Evolutionary conservation across 2,113 vertebrate species (phyloP).

Genomic region (Meleagris gallopavo): DNA sequence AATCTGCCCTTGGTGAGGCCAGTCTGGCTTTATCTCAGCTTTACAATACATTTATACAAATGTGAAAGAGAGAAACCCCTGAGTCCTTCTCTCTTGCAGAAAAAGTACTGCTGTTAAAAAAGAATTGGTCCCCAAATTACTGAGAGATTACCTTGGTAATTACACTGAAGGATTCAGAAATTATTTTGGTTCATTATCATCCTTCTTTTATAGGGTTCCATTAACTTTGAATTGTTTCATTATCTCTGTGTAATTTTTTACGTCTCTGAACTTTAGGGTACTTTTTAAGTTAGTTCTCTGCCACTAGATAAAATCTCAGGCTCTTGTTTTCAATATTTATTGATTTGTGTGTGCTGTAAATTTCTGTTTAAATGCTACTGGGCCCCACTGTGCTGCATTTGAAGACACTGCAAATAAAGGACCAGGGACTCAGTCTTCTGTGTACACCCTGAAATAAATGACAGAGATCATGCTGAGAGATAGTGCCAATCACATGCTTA

Average conservation of each 20-base stretch:
- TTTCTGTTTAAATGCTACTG: neutral
- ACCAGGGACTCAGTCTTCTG: neutral
- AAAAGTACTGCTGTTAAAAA: neutral
- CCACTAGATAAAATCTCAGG: neutral
- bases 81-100: neutral
- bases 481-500: neutral
- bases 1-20: neutral
- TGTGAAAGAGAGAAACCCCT: neutral
- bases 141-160: neutral
- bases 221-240: conserved; percentile 56
- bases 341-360: neutral
- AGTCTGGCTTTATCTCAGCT: neutral
- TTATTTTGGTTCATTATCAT: conserved; percentile 4
- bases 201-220: neutral
- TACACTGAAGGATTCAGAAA: neutral
- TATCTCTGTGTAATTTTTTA: neutral
- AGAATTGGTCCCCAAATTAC: neutral
- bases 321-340: neutral
- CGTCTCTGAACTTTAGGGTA: neutral
- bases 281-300: neutral
- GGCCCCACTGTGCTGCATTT: neutral
- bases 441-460: neutral
- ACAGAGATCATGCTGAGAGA: neutral
- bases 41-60: neutral
- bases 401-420: neutral